A percentile compares a stretch with the other conserved stretches of the same genome.
Evolutionary conservation across 1,140 invertebrate species (phyloP).

Genomic region (Drosophila hydei): DNA sequence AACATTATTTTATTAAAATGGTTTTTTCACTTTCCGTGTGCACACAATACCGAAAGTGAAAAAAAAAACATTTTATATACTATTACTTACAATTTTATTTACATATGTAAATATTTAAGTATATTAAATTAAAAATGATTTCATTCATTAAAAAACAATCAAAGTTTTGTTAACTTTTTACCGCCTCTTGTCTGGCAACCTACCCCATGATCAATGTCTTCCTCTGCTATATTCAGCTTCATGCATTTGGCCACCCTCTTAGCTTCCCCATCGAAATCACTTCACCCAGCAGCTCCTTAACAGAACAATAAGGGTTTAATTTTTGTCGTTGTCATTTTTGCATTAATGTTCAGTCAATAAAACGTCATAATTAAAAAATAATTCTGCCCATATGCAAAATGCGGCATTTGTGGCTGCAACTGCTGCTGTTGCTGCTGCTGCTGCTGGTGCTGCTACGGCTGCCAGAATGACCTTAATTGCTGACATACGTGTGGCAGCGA

Average conservation of each 20-base stretch:
- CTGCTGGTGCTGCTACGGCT: conserved; percentile 26
- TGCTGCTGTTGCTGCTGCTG: conserved; percentile 21
- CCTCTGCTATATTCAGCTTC: too few relatives aligned
- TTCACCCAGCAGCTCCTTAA: neutral
- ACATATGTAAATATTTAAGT: too few relatives aligned
- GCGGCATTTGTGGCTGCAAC: conserved; percentile 36
- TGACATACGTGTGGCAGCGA: conserved; percentile 73
- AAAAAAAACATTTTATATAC: too few relatives aligned
- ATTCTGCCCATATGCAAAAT: conserved; percentile 51
- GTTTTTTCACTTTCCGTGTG: too few relatives aligned
- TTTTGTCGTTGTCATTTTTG: conserved; percentile 50
- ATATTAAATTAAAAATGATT: too few relatives aligned
- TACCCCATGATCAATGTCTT: too few relatives aligned
- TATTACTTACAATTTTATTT: too few relatives aligned
- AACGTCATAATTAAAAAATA: conserved; percentile 80
- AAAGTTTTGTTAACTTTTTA: too few relatives aligned
- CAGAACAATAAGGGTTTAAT: conserved; percentile 27
- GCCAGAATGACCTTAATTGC: conserved; percentile 76
- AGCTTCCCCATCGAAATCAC: conserved; percentile 30
- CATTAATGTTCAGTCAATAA: conserved; percentile 79
- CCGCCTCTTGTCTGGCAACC: too few relatives aligned
- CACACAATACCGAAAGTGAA: too few relatives aligned
- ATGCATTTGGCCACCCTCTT: conserved; percentile 14
- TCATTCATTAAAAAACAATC: too few relatives aligned
- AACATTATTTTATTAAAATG: too few relatives aligned